A percentile compares a stretch with the other conserved stretches of the same genome.
Conservation (phyloP, 2,797 vertebrate genomes). For the Fringilla coelebs region DNA sequence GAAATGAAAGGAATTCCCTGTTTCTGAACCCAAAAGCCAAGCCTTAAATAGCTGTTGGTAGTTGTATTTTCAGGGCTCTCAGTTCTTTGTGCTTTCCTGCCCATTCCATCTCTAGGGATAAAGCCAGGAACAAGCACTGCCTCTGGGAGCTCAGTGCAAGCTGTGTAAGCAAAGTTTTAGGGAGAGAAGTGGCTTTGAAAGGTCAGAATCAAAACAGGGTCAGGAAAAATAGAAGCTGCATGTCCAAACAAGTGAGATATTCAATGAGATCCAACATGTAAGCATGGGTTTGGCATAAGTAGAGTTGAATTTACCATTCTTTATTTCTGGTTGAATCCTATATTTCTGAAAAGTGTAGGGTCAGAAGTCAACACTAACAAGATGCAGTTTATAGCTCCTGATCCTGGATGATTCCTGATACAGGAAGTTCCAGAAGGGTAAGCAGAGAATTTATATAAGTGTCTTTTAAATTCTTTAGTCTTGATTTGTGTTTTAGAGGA, state of each 20-base stretch:
- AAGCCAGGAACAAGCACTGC: neutral
- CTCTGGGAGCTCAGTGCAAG: neutral
- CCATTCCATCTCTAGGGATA: neutral
- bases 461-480: neutral
- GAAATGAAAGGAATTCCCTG: constrained; percentile 7
- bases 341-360: neutral
- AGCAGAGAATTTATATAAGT: neutral
- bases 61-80: neutral
- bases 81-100: neutral
- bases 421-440: neutral
- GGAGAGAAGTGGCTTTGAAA: neutral
- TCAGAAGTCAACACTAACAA: neutral
- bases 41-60: neutral
- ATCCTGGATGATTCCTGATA: neutral
- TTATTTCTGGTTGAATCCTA: neutral
- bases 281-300: neutral
- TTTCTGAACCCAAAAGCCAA: neutral
- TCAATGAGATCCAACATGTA: neutral
- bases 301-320: neutral
- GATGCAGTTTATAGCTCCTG: neutral
- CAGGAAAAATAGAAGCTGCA: neutral
- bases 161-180: neutral
- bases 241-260: neutral
- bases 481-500: neutral
- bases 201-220: neutral